Evolutionary conservation across 2,797 vertebrate species (phyloP).

Genomic region (Anomalospiza imberbis): DNA sequence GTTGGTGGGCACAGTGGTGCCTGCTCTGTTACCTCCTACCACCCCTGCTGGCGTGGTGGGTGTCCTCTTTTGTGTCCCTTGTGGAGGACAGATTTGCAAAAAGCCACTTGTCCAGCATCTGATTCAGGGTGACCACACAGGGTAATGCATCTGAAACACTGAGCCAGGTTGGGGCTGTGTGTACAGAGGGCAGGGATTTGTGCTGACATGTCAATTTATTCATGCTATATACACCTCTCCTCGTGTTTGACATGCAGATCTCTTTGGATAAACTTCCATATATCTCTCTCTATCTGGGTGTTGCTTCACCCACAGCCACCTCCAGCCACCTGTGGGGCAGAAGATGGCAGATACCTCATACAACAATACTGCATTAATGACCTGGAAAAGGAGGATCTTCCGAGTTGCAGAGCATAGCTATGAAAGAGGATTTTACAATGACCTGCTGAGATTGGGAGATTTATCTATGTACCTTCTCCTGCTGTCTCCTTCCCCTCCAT

Average conservation of each 20-base stretch:
- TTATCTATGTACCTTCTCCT: not conserved
- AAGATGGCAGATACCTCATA: conserved; percentile 2
- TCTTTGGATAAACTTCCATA: conserved; percentile 42
- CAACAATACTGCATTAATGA: conserved; percentile 1
- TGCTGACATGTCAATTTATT: conserved; percentile 59
- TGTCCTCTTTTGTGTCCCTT: not conserved
- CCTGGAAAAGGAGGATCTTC: conserved; percentile 4
- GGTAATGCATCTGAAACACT: not conserved
- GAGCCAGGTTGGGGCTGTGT: not conserved
- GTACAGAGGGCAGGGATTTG: conserved; percentile 45
- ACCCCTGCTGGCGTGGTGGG: not conserved
- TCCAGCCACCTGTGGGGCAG: conserved; percentile 50
- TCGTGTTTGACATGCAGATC: conserved; percentile 59
- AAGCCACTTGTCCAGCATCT: not conserved
- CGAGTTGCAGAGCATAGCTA: not conserved
- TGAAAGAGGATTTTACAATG: not conserved
- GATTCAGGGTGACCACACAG: not conserved
- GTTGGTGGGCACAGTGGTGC: accelerated
- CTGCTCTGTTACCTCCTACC: not conserved
- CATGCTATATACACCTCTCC: conserved; percentile 28
- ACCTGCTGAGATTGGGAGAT: not conserved
- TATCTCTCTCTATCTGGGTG: conserved; percentile 35
- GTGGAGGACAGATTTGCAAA: not conserved
- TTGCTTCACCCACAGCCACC: conserved; percentile 58
- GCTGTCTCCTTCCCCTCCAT: not conserved